phyloP scores from a whole-genome alignment of 2,888 invertebrate species.

The Apotomis turbidana region DNA sequence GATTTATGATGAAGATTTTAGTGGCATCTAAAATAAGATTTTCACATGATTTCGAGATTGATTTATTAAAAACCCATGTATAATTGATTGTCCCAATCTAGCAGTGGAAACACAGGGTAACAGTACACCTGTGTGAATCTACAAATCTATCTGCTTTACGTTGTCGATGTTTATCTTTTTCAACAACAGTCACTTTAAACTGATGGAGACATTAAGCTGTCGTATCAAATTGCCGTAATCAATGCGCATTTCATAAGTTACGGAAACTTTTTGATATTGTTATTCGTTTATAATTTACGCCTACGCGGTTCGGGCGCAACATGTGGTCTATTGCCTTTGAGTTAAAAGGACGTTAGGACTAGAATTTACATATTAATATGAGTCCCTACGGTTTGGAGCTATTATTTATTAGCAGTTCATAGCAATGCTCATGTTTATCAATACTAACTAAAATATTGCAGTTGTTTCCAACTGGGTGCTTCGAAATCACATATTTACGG shows the following conservation, averaged over 20 bases:
- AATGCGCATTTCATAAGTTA: conserved; percentile 9
- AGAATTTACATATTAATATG: conserved; percentile 1
- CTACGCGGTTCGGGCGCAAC: neutral
- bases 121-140: conserved; percentile 17
- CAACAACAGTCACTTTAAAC: conserved; percentile 11
- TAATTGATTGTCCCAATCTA: conserved; percentile 12
- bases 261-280: neutral
- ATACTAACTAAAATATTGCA: neutral
- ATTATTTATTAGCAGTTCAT: neutral
- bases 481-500: conserved; percentile 16
- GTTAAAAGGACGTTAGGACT: neutral
- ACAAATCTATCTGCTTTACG: conserved; percentile 2
- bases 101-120: neutral
- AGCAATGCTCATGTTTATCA: neutral
- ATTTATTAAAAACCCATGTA: conserved; percentile 22
- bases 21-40: conserved; percentile 21
- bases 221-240: conserved; percentile 15
- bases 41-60: conserved; percentile 16
- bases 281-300: conserved; percentile 22
- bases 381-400: neutral
- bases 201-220: conserved; percentile 29
- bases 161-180: conserved; percentile 28
- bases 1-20: conserved; percentile 25
- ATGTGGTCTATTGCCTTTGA: neutral
- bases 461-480: neutral